Evolutionary conservation across 2,797 vertebrate genomes (phyloP).

Genomic region (Xerus rutilus): DNA sequence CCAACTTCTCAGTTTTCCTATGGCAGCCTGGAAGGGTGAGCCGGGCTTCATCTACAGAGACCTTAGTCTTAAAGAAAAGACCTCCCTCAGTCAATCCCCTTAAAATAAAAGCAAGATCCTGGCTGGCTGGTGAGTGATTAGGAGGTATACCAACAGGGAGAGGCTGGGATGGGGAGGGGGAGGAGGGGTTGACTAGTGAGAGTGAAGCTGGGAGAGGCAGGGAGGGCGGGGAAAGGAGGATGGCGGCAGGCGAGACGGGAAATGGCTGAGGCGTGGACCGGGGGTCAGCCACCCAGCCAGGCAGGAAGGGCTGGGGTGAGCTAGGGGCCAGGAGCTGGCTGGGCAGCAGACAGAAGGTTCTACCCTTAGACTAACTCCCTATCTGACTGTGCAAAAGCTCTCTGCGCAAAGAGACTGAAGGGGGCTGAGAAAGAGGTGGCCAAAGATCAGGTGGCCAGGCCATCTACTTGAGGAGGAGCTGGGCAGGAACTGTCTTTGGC

Average conservation of each 20-base stretch:
- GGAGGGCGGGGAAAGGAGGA: constrained; percentile 82
- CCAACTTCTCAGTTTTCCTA: background rate
- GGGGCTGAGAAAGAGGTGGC: background rate
- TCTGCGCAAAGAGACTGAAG: background rate
- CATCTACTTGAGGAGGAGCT: constrained; percentile 29
- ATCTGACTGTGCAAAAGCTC: constrained; percentile 53
- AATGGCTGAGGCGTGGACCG: constrained; percentile 85
- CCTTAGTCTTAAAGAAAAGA: constrained; percentile 20
- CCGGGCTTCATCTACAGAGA: background rate
- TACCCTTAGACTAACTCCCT: constrained; percentile 61
- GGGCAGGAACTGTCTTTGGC: background rate
- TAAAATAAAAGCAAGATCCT: rapidly evolving
- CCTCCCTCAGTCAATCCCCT: background rate
- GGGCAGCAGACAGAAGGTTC: constrained; percentile 66
- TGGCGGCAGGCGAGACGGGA: constrained; percentile 85
- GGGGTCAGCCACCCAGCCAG: constrained; percentile 84
- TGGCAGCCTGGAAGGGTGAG: background rate
- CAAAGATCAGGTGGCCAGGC: constrained; percentile 3
- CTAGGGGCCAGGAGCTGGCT: constrained; percentile 77
- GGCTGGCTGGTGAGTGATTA: constrained; percentile 13
- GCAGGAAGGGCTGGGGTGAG: constrained; percentile 86
- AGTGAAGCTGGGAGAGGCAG: constrained; percentile 79
- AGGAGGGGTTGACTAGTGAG: constrained; percentile 80
- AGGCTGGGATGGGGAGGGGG: constrained; percentile 57
- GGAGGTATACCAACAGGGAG: background rate